phyloP scores from a whole-genome alignment of 92 coral and sea anemone species.

The Bergia sp. region DNA sequence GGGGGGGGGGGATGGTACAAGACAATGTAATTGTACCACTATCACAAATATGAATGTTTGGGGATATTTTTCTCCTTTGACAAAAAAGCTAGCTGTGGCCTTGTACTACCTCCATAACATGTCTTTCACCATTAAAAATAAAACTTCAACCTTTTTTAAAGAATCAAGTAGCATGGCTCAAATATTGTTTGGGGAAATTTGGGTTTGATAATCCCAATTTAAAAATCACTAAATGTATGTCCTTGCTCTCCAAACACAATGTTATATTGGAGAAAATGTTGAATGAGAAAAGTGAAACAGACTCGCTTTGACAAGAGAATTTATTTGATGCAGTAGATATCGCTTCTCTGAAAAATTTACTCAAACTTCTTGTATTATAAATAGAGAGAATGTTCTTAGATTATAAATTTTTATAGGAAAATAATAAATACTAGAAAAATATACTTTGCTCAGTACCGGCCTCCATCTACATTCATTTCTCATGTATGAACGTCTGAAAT shows the following conservation, averaged over 20 bases:
- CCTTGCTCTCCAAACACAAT: no score
- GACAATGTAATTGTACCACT: background rate
- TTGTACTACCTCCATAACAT: no score
- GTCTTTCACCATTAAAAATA: no score
- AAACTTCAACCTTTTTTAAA: no score
- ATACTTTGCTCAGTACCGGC: background rate
- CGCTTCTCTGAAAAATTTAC: background rate
- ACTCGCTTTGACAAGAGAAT: background rate
- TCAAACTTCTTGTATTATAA: background rate
- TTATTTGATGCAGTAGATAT: background rate
- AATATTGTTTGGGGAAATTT: background rate
- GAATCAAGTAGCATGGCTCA: background rate
- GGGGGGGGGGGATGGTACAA: no score
- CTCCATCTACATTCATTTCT: background rate
- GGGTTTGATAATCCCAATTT: background rate
- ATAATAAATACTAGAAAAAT: background rate
- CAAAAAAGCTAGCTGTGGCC: no score
- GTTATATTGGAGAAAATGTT: no score
- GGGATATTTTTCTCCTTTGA: background rate
- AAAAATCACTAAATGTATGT: no score
- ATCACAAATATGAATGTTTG: background rate
- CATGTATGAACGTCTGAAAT: no score
- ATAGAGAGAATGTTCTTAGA: constrained; percentile 1
- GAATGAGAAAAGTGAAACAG: no score
- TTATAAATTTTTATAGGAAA: constrained; percentile 20